Conservation (phyloP, 2,888 invertebrate genomes). For the Laothoe populi region DNA sequence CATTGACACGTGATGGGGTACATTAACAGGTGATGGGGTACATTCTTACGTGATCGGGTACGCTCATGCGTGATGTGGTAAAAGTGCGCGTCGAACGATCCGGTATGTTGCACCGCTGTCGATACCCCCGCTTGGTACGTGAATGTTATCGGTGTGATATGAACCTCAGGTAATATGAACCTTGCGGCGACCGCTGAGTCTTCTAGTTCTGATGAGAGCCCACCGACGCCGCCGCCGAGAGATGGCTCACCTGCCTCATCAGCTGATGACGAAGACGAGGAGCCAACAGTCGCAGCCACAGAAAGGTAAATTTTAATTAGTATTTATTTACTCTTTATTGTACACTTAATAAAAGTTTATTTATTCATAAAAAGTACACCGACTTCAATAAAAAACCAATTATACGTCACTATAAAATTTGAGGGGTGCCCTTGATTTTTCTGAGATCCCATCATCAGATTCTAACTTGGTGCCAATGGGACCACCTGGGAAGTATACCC, state of each 20-base stretch:
- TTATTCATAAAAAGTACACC: no score
- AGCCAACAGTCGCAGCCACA: slow-evolving; percentile 34
- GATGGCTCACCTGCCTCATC: slow-evolving; percentile 48
- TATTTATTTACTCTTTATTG: background rate
- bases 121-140: background rate
- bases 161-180: slow-evolving; percentile 37
- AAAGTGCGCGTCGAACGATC: background rate
- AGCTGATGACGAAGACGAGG: slow-evolving; percentile 62
- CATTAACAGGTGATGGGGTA: background rate
- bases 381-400: no score
- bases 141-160: slow-evolving; percentile 53
- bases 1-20: background rate
- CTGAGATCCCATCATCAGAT: no score
- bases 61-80: background rate
- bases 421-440: no score
- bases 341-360: background rate
- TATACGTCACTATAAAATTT: no score
- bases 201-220: slow-evolving; percentile 58
- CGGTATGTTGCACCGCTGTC: slow-evolving; percentile 7
- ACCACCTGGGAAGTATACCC: no score
- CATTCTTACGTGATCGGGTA: background rate
- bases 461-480: no score
- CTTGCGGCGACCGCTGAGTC: slow-evolving; percentile 42
- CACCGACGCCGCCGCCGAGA: slow-evolving; percentile 53
- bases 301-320: slow-evolving; percentile 48